Base-by-base conservation (phyloP, 2,113 vertebrate genomes). In the Oostethus manadensis region DNA sequence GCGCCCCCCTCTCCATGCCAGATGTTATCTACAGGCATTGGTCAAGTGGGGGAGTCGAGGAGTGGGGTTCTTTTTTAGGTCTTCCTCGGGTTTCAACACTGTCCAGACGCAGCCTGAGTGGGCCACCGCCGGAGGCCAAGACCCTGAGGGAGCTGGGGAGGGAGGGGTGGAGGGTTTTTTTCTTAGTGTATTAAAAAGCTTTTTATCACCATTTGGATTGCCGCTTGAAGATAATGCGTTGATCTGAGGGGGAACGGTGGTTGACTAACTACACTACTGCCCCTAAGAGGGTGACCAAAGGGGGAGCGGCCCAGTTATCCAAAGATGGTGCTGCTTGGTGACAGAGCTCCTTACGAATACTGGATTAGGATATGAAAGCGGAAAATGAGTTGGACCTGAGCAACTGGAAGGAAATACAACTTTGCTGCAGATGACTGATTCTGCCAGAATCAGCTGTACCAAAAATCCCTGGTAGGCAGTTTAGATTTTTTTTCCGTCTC, bases 111-210 rank as follows among this genome's bases (percentile, higher is more conserved):
- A 74, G 78, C 44, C 51, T 79, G 78, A 88, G 79, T 80, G 84
- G 60, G 68, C 69, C 81, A 78, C 77, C 77, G 73, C 80, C 79
- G 78, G 80, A 62, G 72, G 71, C 63, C 6, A 26, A 62, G 62
- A 67, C 76, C 63, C 71, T 75, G 62, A 42, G 38, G 38, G 38
- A 42, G 38, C 11, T 42, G 38, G 38, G 4, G 38, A 13, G 10
- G 11, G 38, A 13, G 38, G 38, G 1, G 62, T 64, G 75, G 58
- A 58, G 60, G 51, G 10, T 42, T 42, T 56, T 6, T 57, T 83
- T 87, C 78, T 81, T 73, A 51, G 77, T 86, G 82, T 80, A 88
- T 88, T 88, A 85, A 89, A 89, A 89, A 86, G 87, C 80, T 87
- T 88, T 87, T 89, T 88, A 86, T 89, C 86, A 83, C 58, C 49